Conservation (phyloP, 2,113 vertebrate genomes). For the Ia io region DNA sequence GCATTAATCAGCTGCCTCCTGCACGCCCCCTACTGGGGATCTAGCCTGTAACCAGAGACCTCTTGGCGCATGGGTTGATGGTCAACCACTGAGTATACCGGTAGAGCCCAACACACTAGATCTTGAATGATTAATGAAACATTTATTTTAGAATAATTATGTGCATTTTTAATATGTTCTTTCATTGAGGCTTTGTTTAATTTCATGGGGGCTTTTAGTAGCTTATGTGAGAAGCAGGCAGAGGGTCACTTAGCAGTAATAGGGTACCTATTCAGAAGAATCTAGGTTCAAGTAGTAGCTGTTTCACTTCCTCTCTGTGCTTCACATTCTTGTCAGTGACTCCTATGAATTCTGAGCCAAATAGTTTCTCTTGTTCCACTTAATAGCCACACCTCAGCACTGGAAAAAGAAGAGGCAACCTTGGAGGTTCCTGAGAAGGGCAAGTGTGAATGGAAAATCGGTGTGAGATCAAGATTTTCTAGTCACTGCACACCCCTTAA, state of each 20-base stretch:
- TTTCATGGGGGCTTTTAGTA: not conserved
- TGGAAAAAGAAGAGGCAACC: not conserved
- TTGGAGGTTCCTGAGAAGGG: not conserved
- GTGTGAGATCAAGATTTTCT: not conserved
- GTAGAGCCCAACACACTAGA: not conserved
- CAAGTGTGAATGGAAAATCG: not conserved
- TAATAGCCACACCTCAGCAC: not conserved
- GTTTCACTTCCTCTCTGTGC: not conserved
- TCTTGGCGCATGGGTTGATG: no score
- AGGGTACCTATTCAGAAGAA: not conserved
- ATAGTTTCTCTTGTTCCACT: not conserved
- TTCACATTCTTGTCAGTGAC: not conserved
- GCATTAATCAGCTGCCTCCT: no score
- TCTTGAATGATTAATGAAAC: not conserved
- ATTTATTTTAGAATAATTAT: not conserved
- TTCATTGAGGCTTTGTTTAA: not conserved
- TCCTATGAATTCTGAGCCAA: not conserved
- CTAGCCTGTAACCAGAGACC: no score
- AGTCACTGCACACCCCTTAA: not conserved
- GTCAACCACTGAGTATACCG: no score
- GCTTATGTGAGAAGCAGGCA: not conserved
- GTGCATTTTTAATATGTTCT: not conserved
- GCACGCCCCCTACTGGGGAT: no score
- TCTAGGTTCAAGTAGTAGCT: not conserved
- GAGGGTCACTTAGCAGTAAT: not conserved